Percentiles rank a stretch among this genome's conserved stretches.
Evolutionary conservation across 92 coral and sea anemone genomes (phyloP).

Genomic region (Umimayanthus kanabou): DNA sequence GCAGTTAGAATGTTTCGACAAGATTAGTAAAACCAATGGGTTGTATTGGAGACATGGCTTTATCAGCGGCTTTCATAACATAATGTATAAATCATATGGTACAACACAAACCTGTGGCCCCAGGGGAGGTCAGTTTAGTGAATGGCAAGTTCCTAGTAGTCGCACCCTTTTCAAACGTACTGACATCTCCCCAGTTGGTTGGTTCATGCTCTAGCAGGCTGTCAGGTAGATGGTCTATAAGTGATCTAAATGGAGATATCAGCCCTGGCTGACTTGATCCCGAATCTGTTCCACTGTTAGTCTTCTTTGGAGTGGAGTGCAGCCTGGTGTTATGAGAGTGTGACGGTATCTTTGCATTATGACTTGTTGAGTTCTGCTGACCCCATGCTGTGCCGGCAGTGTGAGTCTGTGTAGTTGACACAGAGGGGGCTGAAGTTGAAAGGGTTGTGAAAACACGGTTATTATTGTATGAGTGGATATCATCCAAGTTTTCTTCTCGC

Average conservation of each 20-base stretch:
- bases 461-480: constrained; percentile 2
- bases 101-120: constrained; percentile 72
- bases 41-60: no score
- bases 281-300: background rate
- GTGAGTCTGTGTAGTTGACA: constrained; percentile 1
- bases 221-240: constrained; percentile 67
- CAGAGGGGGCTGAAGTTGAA: background rate
- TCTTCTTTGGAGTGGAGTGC: constrained; percentile 38
- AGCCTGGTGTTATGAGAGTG: constrained; percentile 37
- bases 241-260: constrained; percentile 88
- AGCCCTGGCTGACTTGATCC: constrained; percentile 48
- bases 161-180: constrained; percentile 76
- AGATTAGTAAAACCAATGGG: background rate
- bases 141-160: constrained; percentile 52
- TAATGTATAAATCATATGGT: background rate
- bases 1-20: no score
- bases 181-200: constrained; percentile 85
- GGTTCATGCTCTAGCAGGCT: constrained; percentile 81
- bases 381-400: constrained; percentile 24
- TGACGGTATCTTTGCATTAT: background rate
- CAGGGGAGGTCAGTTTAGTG: constrained; percentile 87
- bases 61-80: background rate
- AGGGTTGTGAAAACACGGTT: background rate
- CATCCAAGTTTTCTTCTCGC: constrained; percentile 15
- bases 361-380: constrained; percentile 13